phyloP scores from a whole-genome alignment of 2,113 vertebrate genomes.

The Hydrochoerus hydrochaeris region DNA sequence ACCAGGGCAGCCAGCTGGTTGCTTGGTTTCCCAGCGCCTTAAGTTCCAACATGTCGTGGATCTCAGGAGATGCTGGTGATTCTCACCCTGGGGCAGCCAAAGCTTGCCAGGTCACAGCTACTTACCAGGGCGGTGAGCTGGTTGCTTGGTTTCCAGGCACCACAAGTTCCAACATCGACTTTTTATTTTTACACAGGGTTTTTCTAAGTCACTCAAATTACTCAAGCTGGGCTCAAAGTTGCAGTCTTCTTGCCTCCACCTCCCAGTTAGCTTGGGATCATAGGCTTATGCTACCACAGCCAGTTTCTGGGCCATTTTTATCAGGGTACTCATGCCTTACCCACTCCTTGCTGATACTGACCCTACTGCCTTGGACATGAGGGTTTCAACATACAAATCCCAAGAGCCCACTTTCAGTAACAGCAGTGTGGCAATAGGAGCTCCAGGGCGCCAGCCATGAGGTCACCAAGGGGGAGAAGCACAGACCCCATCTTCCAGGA shows the following conservation, averaged over 20 bases:
- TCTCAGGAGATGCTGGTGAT: too few species aligned
- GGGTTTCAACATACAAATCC: not conserved
- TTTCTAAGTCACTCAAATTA: not conserved
- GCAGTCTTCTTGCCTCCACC: not conserved
- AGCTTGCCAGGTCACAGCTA: too few species aligned
- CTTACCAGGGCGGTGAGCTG: too few species aligned
- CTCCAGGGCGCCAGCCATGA: not conserved
- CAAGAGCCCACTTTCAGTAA: not conserved
- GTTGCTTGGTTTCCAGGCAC: too few species aligned
- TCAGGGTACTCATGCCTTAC: not conserved
- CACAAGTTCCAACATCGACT: too few species aligned
- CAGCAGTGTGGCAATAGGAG: not conserved
- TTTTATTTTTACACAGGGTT: not conserved
- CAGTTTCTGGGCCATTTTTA: not conserved
- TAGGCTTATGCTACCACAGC: not conserved
- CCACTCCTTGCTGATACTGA: not conserved
- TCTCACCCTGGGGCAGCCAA: too few species aligned
- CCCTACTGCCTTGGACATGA: not conserved
- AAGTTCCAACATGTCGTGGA: too few species aligned
- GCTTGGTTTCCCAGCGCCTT: too few species aligned
- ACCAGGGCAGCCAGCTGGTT: too few species aligned
- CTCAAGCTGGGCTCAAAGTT: not conserved
- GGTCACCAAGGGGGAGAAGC: not conserved
- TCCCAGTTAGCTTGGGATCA: not conserved
- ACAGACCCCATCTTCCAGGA: not conserved